Evolutionary conservation across 2,797 vertebrate species (phyloP).

Genomic region (Fundulus diaphanus): DNA sequence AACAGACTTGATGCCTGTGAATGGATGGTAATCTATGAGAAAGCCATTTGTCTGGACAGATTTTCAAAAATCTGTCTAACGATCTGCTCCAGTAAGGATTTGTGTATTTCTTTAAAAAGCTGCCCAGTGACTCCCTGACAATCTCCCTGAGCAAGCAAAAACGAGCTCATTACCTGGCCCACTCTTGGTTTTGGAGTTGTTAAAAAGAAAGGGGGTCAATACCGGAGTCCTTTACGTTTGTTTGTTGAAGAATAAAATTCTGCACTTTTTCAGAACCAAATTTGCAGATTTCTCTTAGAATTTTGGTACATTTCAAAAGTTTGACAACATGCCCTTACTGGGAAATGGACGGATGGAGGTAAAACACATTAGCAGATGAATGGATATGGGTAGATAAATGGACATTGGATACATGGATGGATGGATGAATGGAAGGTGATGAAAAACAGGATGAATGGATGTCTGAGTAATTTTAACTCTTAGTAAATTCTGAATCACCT

Average conservation of each 20-base stretch:
- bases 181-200: conserved; percentile 28
- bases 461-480: too few species aligned
- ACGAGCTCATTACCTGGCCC: conserved; percentile 3
- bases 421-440: too few species aligned
- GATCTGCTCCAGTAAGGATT: conserved; percentile 49
- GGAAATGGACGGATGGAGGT: neutral
- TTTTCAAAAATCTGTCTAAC: conserved; percentile 47
- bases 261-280: neutral
- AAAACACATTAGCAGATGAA: too few species aligned
- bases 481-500: too few species aligned
- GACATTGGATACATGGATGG: too few species aligned
- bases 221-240: neutral
- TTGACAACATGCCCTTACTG: neutral
- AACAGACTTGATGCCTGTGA: conserved; percentile 14
- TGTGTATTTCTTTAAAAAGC: conserved; percentile 63
- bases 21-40: conserved; percentile 39
- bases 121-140: conserved; percentile 57
- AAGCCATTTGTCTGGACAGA: conserved; percentile 58
- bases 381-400: too few species aligned
- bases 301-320: neutral
- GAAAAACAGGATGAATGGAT: too few species aligned
- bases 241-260: too few species aligned
- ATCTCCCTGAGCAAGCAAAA: conserved; percentile 47
- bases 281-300: neutral
- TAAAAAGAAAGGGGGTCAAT: conserved; percentile 16